These are phyloP conservation scores for Atta cephalotes DNA, from an alignment of 1,140 invertebrate genomes.

Conservation along the genomic window DNA sequence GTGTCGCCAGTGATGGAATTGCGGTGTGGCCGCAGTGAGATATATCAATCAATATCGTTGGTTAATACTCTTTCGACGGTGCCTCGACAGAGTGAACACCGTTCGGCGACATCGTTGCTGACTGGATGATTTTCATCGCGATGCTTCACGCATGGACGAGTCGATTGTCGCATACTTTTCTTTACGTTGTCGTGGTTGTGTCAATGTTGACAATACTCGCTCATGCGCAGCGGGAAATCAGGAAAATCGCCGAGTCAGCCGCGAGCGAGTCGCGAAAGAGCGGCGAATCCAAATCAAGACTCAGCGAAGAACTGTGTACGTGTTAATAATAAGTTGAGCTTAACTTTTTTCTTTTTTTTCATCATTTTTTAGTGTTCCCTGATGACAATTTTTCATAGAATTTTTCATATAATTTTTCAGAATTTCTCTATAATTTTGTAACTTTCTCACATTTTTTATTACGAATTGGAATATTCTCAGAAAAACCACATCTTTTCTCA, in stretches of 20 bases:
- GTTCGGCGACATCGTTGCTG: background rate
- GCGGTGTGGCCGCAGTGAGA: background rate
- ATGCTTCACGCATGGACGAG: background rate
- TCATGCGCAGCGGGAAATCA: slow-evolving; percentile 57
- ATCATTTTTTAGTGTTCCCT: background rate
- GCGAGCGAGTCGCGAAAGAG: slow-evolving; percentile 9
- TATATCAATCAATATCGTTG: background rate
- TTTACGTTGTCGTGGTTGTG: slow-evolving; percentile 59
- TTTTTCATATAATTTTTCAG: no score
- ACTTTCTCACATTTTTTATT: no score
- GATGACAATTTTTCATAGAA: no score
- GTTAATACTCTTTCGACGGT: background rate
- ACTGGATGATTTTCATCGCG: background rate
- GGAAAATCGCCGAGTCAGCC: slow-evolving; percentile 8
- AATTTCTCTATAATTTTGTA: no score
- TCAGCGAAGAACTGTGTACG: slow-evolving; percentile 76
- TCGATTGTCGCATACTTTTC: slow-evolving; percentile 39
- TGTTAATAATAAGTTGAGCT: slow-evolving; percentile 58
- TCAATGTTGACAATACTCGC: slow-evolving; percentile 55
- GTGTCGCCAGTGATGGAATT: background rate
- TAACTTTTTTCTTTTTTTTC: background rate
- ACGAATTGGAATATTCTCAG: no score
- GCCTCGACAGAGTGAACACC: background rate
- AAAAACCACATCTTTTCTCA: no score
- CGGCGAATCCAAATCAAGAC: slow-evolving; percentile 56